A percentile compares a stretch with the other conserved stretches of the same genome.
Conservation (phyloP, 2,888 invertebrate species). For the Prosopocoilus inquinatus region DNA sequence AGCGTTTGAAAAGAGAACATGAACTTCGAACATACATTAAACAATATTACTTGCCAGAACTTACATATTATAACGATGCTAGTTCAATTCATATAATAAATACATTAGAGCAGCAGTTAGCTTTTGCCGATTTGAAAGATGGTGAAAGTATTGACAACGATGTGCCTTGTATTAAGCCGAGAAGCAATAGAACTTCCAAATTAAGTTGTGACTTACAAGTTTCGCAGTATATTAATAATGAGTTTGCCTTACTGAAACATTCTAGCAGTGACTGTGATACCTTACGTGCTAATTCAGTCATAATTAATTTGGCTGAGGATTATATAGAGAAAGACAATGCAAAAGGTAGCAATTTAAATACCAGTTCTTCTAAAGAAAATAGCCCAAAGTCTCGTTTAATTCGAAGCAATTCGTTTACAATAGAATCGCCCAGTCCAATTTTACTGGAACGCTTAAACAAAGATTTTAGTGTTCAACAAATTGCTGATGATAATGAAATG, state of each 20-base stretch:
- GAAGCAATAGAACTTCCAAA: conserved; percentile 22
- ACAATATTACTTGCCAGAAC: conserved; percentile 26
- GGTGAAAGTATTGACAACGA: conserved; percentile 2
- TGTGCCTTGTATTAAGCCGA: conserved; percentile 23
- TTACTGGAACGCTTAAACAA: conserved; percentile 62
- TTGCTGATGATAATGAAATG: too few species aligned
- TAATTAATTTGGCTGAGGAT: background rate
- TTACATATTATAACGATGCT: conserved; percentile 24
- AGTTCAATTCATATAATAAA: conserved; percentile 10
- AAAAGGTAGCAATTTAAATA: background rate
- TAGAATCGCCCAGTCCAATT: conserved; percentile 75
- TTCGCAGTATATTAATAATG: conserved; percentile 24
- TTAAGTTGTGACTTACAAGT: conserved; percentile 36
- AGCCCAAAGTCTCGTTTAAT: conserved; percentile 54
- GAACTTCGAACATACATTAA: conserved; percentile 44
- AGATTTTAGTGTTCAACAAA: background rate
- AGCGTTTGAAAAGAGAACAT: conserved; percentile 53
- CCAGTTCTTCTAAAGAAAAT: background rate
- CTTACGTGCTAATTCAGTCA: background rate
- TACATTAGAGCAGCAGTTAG: conserved; percentile 24
- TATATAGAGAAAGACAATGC: too few species aligned
- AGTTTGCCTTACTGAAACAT: conserved; percentile 16
- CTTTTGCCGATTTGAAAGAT: conserved; percentile 19
- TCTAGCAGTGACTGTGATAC: background rate
- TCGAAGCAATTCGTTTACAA: conserved; percentile 75